Evolutionary conservation across 2,113 vertebrate genomes (phyloP).

Genomic region (Nothobranchius furzeri): DNA sequence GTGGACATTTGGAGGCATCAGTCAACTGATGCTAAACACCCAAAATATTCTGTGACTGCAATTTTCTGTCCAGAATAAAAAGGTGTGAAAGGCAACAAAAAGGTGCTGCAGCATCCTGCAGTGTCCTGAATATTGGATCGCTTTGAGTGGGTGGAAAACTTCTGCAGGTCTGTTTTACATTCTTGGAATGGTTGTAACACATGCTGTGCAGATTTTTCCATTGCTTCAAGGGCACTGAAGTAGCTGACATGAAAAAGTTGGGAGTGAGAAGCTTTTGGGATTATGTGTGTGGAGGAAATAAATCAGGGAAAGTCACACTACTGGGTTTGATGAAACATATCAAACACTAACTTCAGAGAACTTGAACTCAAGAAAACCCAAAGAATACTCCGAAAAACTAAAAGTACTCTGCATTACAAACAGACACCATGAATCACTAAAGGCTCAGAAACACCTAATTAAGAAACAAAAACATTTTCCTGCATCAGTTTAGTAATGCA

Average conservation of each 20-base stretch:
- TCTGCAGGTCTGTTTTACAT: conserved; percentile 9
- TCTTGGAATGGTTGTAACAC: conserved; percentile 28
- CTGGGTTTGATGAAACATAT: too few species aligned
- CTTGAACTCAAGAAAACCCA: too few species aligned
- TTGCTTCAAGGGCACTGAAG: background rate
- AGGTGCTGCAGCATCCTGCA: background rate
- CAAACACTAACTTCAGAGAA: too few species aligned
- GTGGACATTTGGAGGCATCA: conserved; percentile 38
- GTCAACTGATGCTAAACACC: conserved; percentile 26
- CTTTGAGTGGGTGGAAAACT: background rate
- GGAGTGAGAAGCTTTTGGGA: conserved; percentile 27
- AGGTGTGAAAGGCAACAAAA: background rate
- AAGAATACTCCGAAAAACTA: too few species aligned
- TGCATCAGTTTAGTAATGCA: too few species aligned
- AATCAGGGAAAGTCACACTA: too few species aligned
- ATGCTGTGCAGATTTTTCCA: background rate
- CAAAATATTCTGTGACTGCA: background rate
- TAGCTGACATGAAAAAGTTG: conserved; percentile 13
- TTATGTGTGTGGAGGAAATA: background rate
- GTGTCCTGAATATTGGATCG: background rate
- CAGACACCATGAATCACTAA: too few species aligned
- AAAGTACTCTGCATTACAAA: too few species aligned
- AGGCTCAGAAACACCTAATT: too few species aligned
- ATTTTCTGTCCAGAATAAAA: conserved; percentile 7
- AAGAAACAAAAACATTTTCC: too few species aligned